Percentiles rank a stretch among this genome's conserved stretches.
Evolutionary conservation across 2,888 invertebrate species (phyloP).

Genomic region (Drosophila prostipennis): DNA sequence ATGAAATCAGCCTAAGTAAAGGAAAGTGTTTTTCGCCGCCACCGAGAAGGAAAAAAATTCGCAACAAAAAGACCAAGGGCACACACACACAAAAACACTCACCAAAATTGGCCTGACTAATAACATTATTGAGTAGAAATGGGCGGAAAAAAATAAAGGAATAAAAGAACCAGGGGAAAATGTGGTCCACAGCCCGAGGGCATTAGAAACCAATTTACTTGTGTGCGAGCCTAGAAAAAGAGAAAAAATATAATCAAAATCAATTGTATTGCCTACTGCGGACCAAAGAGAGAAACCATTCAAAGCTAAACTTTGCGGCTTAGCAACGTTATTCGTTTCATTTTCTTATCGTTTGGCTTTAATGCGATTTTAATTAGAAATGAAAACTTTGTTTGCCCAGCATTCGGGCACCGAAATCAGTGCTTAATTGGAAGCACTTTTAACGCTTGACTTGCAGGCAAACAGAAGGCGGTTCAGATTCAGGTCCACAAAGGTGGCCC

Average conservation of each 20-base stretch:
- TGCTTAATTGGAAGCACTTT: constrained; percentile 49
- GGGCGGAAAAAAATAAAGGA: constrained; percentile 13
- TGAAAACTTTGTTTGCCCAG: constrained; percentile 46
- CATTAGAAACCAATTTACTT: constrained; percentile 53
- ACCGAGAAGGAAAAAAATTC: constrained; percentile 21
- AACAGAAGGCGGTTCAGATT: constrained; percentile 1
- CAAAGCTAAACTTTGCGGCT: constrained; percentile 40
- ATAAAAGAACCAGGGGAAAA: not conserved
- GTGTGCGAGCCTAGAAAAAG: constrained; percentile 18
- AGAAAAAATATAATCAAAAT: constrained; percentile 29
- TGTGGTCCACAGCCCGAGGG: constrained; percentile 1
- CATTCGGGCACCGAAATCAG: constrained; percentile 18
- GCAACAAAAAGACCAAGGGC: constrained; percentile 47
- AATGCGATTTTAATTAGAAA: constrained; percentile 57
- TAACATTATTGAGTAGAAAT: constrained; percentile 53
- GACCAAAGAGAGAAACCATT: constrained; percentile 28
- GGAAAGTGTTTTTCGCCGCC: constrained; percentile 48
- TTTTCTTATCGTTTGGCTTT: constrained; percentile 31
- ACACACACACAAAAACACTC: constrained; percentile 57
- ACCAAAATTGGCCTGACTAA: constrained; percentile 64
- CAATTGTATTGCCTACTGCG: constrained; percentile 40
- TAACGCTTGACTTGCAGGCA: constrained; percentile 41
- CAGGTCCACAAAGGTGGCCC: constrained; percentile 31
- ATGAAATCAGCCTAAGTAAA: constrained; percentile 54
- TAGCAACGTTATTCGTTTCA: constrained; percentile 39